Conservation (phyloP, 2,797 vertebrate species). For the Tenualosa ilisha region DNA sequence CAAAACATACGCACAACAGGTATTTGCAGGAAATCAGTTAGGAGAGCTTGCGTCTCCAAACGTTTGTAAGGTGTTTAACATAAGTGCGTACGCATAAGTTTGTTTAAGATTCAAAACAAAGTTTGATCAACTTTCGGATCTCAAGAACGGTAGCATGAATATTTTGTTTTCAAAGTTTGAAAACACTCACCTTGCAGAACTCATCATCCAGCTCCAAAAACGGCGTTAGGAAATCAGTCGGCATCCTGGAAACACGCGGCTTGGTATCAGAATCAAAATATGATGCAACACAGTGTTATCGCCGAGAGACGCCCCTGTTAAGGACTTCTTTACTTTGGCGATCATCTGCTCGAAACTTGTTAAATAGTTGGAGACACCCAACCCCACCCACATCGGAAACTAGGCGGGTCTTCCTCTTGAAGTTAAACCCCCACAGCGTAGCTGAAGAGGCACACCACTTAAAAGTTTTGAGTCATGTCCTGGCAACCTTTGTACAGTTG, state of each 20-base stretch:
- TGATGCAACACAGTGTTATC: background rate
- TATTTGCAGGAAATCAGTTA: background rate
- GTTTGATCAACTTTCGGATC: background rate
- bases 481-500: background rate
- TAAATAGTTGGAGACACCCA: slow-evolving; percentile 71
- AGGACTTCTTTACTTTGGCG: slow-evolving; percentile 58
- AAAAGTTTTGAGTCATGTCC: background rate
- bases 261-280: background rate
- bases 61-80: background rate
- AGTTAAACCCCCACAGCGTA: slow-evolving; percentile 34
- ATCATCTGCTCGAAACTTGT: slow-evolving; percentile 75
- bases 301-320: background rate
- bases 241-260: slow-evolving; percentile 68
- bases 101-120: background rate
- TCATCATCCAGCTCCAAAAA: slow-evolving; percentile 78
- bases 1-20: background rate
- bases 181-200: slow-evolving; percentile 75
- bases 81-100: background rate
- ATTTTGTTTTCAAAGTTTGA: background rate
- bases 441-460: slow-evolving; percentile 44
- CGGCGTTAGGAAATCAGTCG: slow-evolving; percentile 74
- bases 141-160: background rate
- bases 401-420: slow-evolving; percentile 50
- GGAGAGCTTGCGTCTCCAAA: background rate
- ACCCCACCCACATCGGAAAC: slow-evolving; percentile 50